Conservation (phyloP, 2,113 vertebrate species). For the Balaeniceps rex region DNA sequence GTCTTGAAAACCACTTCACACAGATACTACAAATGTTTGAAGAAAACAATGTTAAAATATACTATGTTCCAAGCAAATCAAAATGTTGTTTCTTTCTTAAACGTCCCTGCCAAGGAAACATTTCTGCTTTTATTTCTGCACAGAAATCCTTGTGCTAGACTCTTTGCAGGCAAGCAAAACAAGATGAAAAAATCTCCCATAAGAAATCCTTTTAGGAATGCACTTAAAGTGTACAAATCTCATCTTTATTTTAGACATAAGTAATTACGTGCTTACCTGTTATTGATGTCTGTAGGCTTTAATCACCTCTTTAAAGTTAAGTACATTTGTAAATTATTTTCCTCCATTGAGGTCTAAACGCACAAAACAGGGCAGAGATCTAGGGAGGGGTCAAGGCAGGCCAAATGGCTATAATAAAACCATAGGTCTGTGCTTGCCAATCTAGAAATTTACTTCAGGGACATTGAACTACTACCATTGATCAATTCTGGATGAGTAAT, state of each 20-base stretch:
- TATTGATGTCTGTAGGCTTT: neutral
- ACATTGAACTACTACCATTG: neutral
- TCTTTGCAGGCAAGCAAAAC: neutral
- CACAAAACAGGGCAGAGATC: neutral
- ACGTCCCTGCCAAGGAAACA: neutral
- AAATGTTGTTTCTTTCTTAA: neutral
- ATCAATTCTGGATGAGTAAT: neutral
- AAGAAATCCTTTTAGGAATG: constrained; percentile 42
- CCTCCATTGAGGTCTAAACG: neutral
- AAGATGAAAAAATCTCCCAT: neutral
- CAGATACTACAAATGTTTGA: neutral
- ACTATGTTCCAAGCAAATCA: neutral
- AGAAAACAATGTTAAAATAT: neutral
- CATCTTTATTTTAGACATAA: neutral
- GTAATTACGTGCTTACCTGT: constrained; percentile 24
- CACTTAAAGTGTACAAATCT: constrained; percentile 1
- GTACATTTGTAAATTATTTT: neutral
- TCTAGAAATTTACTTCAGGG: neutral
- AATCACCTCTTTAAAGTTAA: neutral
- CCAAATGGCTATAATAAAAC: neutral
- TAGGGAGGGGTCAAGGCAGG: neutral
- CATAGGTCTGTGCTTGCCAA: neutral
- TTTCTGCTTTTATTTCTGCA: neutral
- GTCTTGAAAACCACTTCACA: neutral
- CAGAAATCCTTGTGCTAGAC: neutral